Base-by-base conservation (phyloP, 2,888 invertebrate genomes). In the Anthophora plumipes region DNA sequence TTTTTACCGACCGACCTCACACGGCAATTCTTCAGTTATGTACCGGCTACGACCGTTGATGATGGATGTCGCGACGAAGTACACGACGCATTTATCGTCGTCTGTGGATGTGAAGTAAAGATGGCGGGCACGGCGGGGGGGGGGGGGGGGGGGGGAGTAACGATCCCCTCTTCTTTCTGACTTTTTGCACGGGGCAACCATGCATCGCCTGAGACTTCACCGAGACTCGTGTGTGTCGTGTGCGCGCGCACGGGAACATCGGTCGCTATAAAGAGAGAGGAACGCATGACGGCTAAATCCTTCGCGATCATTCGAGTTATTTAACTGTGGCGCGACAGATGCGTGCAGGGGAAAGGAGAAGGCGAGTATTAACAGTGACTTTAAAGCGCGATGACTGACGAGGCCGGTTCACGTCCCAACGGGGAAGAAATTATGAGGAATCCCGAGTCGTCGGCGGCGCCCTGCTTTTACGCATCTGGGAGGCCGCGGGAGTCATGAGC, bases 221-320 rank as follows among this genome's bases (percentile, higher is more conserved):
- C 31, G 31, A 4, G 31, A 31, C 31, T 31, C 31, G 31, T 31
- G 31, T 31, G 43, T 31, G 37, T 2, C 1, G 25, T 59, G 14
- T 46, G 50, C 41, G 43, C 64, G 9, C 54, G 59, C 55, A 31
- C 52, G 20, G 31, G 46, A n/a, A 9, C 52, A 41, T 17, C 48
- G 31, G 59, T 80, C 76, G 72, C 82, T 84, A 81, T 77, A 80
- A 82, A 80, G 79, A 77, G 82, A 75, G 77, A 76, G 73, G 82
- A 85, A 84, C 83, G 87, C 82, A 83, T 84, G 86, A 83, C 84
- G 84, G 81, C 84, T 86, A 86, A 88, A 86, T 87, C 81, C 81
- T 85, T 85, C 74, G 82, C 85, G 84, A 85, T 87, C 85, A 61
- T 79, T 85, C 82, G 84, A 85, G 85, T 87, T 85, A 85, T 85